Conservation (phyloP, 2,797 vertebrate species). For the Sebastes baramenuke region DNA sequence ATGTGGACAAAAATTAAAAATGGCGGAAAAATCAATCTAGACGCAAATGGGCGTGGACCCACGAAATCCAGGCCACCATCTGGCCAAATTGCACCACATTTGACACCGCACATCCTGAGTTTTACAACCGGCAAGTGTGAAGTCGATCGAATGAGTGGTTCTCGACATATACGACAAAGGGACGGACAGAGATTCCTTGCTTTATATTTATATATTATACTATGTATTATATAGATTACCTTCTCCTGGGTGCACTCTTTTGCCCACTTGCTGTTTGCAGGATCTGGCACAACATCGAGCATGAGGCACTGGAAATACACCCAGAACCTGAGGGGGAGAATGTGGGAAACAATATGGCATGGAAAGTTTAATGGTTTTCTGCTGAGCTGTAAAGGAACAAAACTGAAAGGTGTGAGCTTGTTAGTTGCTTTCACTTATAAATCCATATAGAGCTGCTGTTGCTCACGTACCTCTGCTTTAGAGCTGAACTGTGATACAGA, state of each 20-base stretch:
- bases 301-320: constrained; percentile 56
- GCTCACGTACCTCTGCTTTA: constrained; percentile 79
- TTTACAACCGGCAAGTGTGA: accelerated
- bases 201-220: too few relatives aligned
- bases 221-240: constrained; percentile 72
- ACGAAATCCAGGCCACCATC: too few relatives aligned
- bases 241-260: constrained; percentile 76
- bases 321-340: constrained; percentile 52
- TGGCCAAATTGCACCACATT: too few relatives aligned
- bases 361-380: neutral
- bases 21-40: too few relatives aligned
- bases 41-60: too few relatives aligned
- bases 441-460: neutral
- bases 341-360: neutral
- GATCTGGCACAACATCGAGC: constrained; percentile 88
- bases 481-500: constrained; percentile 67
- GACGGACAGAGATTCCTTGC: too few relatives aligned
- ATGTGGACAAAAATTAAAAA: too few relatives aligned
- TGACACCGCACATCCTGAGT: too few relatives aligned
- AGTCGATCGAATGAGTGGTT: too few relatives aligned
- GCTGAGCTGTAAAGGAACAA: neutral
- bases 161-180: too few relatives aligned
- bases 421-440: neutral
- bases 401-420: neutral
- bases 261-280: constrained; percentile 92